phyloP scores from a whole-genome alignment of 1,140 invertebrate species.

The Littorina saxatilis region DNA sequence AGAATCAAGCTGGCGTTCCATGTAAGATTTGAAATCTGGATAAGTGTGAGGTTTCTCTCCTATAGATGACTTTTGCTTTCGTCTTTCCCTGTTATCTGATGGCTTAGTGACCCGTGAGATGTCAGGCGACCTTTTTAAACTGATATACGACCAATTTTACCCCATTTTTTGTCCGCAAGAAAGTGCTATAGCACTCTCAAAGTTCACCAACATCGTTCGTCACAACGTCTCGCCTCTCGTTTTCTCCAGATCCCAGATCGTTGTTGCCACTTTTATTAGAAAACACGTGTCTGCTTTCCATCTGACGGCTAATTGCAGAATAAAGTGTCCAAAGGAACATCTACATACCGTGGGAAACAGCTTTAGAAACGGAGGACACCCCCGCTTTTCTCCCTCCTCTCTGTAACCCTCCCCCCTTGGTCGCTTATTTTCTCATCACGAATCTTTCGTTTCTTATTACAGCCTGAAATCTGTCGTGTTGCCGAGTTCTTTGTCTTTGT shows the following conservation, averaged over 20 bases:
- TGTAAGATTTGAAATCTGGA: conserved; percentile 20
- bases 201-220: conserved; percentile 5
- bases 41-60: conserved; percentile 7
- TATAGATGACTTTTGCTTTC: conserved; percentile 28
- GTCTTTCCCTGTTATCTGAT: conserved; percentile 15
- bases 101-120: conserved; percentile 29
- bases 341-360: conserved; percentile 15
- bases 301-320: conserved; percentile 4
- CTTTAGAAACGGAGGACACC: neutral
- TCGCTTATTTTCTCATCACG: neutral
- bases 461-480: neutral
- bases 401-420: neutral
- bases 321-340: neutral
- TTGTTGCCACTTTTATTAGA: conserved; percentile 25
- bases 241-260: neutral
- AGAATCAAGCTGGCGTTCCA: conserved; percentile 3
- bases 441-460: neutral
- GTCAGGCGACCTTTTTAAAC: conserved; percentile 9
- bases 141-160: conserved; percentile 27
- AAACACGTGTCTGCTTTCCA: conserved; percentile 7
- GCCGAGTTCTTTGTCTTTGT: neutral
- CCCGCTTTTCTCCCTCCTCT: neutral
- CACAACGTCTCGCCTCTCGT: neutral
- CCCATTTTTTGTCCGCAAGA: neutral
- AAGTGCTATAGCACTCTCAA: neutral